Conservation (phyloP, 2,797 vertebrate genomes). For the Artibeus jamaicensis region DNA sequence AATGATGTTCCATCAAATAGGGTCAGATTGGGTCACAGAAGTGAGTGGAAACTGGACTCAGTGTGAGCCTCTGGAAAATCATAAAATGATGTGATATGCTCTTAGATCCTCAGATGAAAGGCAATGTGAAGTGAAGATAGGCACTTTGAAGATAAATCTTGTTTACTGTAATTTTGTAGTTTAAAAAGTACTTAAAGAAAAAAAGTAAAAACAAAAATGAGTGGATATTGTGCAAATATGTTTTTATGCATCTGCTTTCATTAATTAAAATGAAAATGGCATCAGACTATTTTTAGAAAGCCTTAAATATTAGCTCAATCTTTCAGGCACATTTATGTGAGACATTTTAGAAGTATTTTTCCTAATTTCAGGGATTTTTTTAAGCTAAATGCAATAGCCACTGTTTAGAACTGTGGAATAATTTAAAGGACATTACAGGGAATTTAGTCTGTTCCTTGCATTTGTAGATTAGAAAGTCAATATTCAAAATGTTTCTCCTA, state of each 20-base stretch:
- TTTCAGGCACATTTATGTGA: neutral
- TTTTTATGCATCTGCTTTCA: neutral
- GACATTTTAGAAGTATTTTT: neutral
- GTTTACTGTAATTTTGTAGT: neutral
- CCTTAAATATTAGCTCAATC: neutral
- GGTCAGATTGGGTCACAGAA: neutral
- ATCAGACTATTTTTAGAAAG: neutral
- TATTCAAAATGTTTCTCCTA: neutral
- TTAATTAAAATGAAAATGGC: neutral
- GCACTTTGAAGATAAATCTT: conserved; percentile 42
- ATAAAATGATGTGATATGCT: conserved; percentile 37
- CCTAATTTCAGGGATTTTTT: neutral
- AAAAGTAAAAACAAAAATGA: neutral
- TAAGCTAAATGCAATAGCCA: neutral
- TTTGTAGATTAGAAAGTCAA: neutral
- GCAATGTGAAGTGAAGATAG: neutral
- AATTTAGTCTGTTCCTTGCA: neutral
- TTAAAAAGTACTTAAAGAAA: conserved; percentile 11
- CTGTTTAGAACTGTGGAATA: neutral
- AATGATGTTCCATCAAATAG: neutral
- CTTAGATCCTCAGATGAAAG: conserved; percentile 50
- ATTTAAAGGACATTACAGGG: neutral
- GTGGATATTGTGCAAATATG: neutral
- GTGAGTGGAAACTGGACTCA: neutral
- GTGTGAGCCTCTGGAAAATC: conserved; percentile 25